These are phyloP conservation scores for Drosophila navojoa DNA, from an alignment of 1,140 invertebrate species.

Conservation along the genomic window DNA sequence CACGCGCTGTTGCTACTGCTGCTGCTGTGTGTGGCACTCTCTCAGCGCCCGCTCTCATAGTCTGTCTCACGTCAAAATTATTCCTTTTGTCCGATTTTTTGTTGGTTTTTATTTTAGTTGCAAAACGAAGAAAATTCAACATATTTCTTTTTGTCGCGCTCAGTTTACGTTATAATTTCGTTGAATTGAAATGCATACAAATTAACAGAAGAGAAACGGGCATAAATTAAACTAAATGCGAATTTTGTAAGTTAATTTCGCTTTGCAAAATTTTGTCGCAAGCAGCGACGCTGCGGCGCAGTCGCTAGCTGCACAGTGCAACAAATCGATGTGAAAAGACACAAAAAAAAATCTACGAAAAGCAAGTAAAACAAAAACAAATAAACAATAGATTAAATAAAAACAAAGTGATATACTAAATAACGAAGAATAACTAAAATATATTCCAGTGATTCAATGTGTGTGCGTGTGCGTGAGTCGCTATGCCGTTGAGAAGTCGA, in stretches of 20 bases:
- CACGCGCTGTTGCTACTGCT: slow-evolving; percentile 28
- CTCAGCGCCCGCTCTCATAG: slow-evolving; percentile 13
- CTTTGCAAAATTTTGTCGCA: not conserved
- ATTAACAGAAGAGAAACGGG: not conserved
- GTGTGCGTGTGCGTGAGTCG: slow-evolving; percentile 19
- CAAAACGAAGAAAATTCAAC: slow-evolving; percentile 54
- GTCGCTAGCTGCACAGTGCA: slow-evolving; percentile 57
- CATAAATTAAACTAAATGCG: not conserved
- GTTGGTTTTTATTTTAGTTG: slow-evolving; percentile 32
- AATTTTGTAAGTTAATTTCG: slow-evolving; percentile 29
- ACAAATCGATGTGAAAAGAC: slow-evolving; percentile 63
- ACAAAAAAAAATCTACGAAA: slow-evolving; percentile 1
- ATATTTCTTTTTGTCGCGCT: slow-evolving; percentile 51
- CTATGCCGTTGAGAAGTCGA: slow-evolving; percentile 20
- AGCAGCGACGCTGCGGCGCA: slow-evolving; percentile 16
- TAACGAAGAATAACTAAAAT: not conserved
- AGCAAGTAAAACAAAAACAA: slow-evolving; percentile 36
- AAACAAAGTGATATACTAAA: slow-evolving; percentile 8
- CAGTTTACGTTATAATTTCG: slow-evolving; percentile 51
- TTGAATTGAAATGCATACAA: slow-evolving; percentile 44
- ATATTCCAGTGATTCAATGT: slow-evolving; percentile 15
- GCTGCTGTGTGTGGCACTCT: slow-evolving; percentile 37
- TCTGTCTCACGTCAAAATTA: slow-evolving; percentile 66
- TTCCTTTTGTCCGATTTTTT: slow-evolving; percentile 49
- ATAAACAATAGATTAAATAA: slow-evolving; percentile 23